Evolutionary conservation across 2,113 vertebrate genomes (phyloP), one percentile per base, ranked within the genome.

Genomic region (Ornithorhynchus anatinus): DNA sequence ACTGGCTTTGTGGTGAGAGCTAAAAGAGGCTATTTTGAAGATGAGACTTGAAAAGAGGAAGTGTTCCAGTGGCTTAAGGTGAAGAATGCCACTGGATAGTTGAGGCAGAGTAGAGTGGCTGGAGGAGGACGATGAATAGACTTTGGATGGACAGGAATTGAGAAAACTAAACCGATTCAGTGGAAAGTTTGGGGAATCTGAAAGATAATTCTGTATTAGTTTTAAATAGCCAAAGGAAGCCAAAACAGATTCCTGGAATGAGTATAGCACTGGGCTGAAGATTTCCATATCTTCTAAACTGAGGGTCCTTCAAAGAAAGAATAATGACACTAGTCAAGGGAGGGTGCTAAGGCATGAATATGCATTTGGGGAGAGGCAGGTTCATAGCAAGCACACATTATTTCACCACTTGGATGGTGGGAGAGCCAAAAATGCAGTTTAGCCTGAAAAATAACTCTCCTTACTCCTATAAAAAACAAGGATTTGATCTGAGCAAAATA

Each of bases 281-380:
- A 45, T 9, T 38, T 48, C 7, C 44, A 7, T n/a, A n/a, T n/a
- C n/a, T n/a, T n/a, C n/a, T n/a, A n/a, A n/a, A n/a, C n/a, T n/a
- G 71, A 72, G 63, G 19, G 3, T 7, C 35, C 16, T 7, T 9
- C 31, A 69, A 77, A 16, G 67, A 81, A 19, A 1, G 6, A 33
- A 29, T 29, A 33, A 3, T 2, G 11, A 20, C 32, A 45, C 56
- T 23, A 42, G 13, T 23, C 15, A 22, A 39, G 31, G 8, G 25
- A 68, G 25, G 32, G 54, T 66, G 32, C 13, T 27, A 50, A 42
- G 17, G 31, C 0, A 0, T 14, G n/a, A 72, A 80, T 17, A 33
- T 57, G 8, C 23, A 56, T 68, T 84, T 77, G 50, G 45, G 33
- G 8, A 79, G 58, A 80, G 68, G 2, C 2, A 25, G 35, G 27